phyloP scores from a whole-genome alignment of 2,797 vertebrate species.

The Gymnoscopelus microlampas region DNA sequence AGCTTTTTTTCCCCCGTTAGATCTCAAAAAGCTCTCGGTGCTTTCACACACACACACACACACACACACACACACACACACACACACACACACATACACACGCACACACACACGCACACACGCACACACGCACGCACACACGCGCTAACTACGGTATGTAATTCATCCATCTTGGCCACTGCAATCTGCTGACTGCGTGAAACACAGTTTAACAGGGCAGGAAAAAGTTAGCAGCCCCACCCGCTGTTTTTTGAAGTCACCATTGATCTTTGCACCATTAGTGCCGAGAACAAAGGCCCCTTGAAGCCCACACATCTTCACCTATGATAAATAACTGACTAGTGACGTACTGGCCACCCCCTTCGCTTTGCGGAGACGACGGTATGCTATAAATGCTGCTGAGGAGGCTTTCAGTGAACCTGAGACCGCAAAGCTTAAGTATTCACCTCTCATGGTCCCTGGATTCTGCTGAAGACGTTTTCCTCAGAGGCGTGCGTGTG shows the following conservation, averaged over 20 bases:
- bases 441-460: neutral
- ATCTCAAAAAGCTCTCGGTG: neutral
- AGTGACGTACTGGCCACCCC: neutral
- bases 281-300: slow-evolving; percentile 21
- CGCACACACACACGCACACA: no score
- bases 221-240: slow-evolving; percentile 6
- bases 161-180: slow-evolving; percentile 32
- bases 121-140: no score
- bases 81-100: no score
- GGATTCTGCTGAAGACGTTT: neutral
- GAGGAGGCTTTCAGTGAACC: slow-evolving; percentile 9
- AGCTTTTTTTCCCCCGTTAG: neutral
- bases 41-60: slow-evolving; percentile 7
- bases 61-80: no score
- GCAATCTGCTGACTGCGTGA: slow-evolving; percentile 39
- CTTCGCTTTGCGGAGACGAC: neutral
- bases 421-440: neutral
- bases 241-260: slow-evolving; percentile 25
- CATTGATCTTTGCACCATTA: slow-evolving; percentile 49
- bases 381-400: slow-evolving; percentile 9
- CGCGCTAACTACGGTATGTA: no score
- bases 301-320: slow-evolving; percentile 42
- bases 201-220: slow-evolving; percentile 29
- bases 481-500: no score
- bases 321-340: slow-evolving; percentile 28